A percentile compares a stretch with the other conserved stretches of the same genome.
Conservation (phyloP, 2,113 vertebrate genomes). For the Corydoras sp. region DNA sequence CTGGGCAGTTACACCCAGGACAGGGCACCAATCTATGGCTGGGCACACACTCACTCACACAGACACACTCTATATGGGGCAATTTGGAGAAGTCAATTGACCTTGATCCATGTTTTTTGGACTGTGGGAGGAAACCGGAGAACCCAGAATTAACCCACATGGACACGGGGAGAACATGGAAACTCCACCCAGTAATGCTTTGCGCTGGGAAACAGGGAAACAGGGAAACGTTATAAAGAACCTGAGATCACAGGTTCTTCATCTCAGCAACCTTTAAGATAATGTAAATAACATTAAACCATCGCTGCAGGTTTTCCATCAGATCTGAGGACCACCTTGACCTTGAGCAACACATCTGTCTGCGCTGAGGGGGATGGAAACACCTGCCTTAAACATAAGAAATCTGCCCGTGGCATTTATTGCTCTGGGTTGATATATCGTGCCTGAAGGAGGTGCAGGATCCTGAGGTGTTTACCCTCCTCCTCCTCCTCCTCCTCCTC, state of each 20-base stretch:
- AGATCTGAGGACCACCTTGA: constrained; percentile 35
- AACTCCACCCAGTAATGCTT: no score
- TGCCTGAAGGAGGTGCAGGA: constrained; percentile 25
- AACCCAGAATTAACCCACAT: no score
- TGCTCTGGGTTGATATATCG: constrained; percentile 43
- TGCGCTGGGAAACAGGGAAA: no score
- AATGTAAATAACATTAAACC: background rate
- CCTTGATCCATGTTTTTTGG: no score
- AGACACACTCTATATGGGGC: no score
- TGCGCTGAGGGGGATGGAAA: background rate
- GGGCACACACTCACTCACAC: no score
- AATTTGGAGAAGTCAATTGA: no score
- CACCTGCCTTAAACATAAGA: constrained; percentile 31
- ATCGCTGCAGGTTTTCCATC: background rate
- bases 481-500: background rate
- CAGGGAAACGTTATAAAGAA: no score
- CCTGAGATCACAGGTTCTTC: background rate
- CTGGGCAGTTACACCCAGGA: no score
- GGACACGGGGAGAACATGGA: no score
- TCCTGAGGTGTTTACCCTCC: constrained; percentile 22
- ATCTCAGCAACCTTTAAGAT: background rate
- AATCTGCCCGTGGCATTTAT: constrained; percentile 42
- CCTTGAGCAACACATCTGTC: constrained; percentile 33
- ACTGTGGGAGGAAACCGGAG: no score
- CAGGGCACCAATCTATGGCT: no score